Percentiles rank a stretch among this genome's conserved stretches.
Evolutionary conservation across 2,888 invertebrate genomes (phyloP).

Genomic region (Tipula unca): DNA sequence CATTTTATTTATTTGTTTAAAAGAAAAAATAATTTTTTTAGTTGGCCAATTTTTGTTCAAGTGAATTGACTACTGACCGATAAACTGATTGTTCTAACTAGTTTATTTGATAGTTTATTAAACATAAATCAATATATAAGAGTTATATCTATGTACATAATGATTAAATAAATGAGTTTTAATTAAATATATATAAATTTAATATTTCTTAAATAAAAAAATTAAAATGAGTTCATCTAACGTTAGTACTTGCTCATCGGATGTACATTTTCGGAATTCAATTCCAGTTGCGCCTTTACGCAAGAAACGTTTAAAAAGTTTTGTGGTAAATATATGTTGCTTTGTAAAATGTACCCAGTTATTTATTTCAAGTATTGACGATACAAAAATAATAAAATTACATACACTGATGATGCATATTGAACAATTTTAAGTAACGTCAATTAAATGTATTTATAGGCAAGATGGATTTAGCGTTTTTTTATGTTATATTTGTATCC

Average conservation of each 20-base stretch:
- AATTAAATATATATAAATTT: neutral
- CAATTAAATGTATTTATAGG: neutral
- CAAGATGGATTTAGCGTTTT: neutral
- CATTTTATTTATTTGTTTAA: neutral
- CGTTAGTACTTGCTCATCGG: conserved; percentile 31
- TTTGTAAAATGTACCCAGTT: conserved; percentile 4
- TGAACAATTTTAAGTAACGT: neutral
- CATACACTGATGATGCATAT: neutral
- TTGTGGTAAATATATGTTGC: conserved; percentile 27
- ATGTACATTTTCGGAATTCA: conserved; percentile 29
- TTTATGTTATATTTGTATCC: neutral
- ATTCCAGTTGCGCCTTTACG: conserved; percentile 36
- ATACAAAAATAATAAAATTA: neutral
- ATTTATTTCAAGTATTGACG: neutral
- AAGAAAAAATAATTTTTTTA: neutral
- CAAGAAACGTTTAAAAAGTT: conserved; percentile 36
- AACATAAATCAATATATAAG: neutral
- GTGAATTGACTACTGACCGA: neutral
- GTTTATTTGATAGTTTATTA: neutral
- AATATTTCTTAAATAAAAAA: neutral
- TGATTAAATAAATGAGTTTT: neutral
- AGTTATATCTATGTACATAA: neutral
- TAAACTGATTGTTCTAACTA: neutral
- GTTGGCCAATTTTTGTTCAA: neutral
- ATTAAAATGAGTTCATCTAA: conserved; percentile 36